phyloP scores from a whole-genome alignment of 2,797 vertebrate genomes.

The Aphelocoma californica region DNA sequence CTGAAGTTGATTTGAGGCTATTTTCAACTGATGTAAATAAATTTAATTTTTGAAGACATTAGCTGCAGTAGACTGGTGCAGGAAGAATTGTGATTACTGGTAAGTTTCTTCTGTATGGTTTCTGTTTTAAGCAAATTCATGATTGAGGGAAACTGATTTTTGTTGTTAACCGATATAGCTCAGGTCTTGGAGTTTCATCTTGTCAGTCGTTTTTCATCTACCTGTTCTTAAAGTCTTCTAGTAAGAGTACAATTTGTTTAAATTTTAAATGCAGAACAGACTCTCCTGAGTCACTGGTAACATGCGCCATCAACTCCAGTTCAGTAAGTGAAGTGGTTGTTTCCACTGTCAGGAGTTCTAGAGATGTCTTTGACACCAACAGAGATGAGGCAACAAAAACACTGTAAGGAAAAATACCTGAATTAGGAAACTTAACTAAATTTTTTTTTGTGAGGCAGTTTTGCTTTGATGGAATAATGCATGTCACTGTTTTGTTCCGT shows the following conservation, averaged over 20 bases:
- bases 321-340: not conserved
- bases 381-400: not conserved
- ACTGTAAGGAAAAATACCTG: not conserved
- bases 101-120: not conserved
- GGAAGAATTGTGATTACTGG: not conserved
- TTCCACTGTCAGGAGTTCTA: not conserved
- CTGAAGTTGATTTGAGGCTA: not conserved
- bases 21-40: not conserved
- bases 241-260: not conserved
- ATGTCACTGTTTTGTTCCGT: not conserved
- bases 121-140: not conserved
- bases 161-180: not conserved
- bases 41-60: not conserved
- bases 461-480: not conserved
- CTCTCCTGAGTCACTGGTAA: not conserved
- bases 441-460: not conserved
- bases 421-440: not conserved
- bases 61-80: not conserved
- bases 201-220: not conserved
- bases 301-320: fast-evolving
- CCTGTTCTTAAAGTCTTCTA: not conserved
- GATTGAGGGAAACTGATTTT: not conserved
- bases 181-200: not conserved
- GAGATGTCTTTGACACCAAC: not conserved
- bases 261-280: not conserved